Conservation (phyloP, 2,113 vertebrate genomes). For the Notechis scutatus region DNA sequence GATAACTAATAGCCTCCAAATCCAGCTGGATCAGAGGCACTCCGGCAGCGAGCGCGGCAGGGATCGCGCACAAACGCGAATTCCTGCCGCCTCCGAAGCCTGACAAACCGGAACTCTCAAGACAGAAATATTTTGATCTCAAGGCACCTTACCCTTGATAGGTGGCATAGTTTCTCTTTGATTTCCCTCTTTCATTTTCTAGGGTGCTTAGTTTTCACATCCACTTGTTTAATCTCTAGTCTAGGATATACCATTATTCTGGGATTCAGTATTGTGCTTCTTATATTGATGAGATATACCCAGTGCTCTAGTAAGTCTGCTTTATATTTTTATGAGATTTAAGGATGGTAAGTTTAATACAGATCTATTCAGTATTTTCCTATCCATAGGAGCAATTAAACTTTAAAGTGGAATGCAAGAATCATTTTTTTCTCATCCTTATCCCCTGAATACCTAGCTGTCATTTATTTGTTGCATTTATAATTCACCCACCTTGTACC, state of each 20-base stretch:
- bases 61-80: no score
- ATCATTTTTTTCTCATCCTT: not conserved
- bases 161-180: not conserved
- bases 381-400: not conserved
- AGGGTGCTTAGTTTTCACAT: not conserved
- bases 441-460: not conserved
- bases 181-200: not conserved
- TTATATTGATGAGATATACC: not conserved
- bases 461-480: not conserved
- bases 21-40: no score
- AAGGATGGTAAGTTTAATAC: not conserved
- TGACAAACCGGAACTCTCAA: not conserved
- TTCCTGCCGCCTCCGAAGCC: no score
- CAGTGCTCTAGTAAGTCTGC: not conserved
- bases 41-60: no score
- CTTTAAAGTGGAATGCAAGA: not conserved
- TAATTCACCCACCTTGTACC: not conserved
- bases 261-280: not conserved
- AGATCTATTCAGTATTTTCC: not conserved
- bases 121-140: not conserved
- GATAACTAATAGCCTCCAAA: no score
- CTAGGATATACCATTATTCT: not conserved
- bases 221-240: not conserved
- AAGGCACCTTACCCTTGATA: not conserved
- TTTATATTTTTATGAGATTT: not conserved